Percentiles rank a stretch among this genome's conserved stretches.
Evolutionary conservation across 2,797 vertebrate species (phyloP).

Genomic region (Danio albolineatus): DNA sequence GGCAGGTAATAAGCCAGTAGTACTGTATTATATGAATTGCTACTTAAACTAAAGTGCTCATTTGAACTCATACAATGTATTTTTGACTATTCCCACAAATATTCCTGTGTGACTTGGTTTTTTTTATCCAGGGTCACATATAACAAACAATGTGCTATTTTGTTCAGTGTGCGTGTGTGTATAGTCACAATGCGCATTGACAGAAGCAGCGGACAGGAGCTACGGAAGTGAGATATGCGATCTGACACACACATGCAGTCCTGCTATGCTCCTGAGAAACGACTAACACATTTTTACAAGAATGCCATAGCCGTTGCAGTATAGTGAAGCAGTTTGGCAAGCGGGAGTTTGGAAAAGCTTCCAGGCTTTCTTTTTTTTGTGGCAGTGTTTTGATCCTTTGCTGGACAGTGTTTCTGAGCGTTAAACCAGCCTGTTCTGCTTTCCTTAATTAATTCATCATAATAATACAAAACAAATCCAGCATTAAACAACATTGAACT

Average conservation of each 20-base stretch:
- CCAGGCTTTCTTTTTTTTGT: constrained; percentile 41
- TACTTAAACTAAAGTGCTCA: no score
- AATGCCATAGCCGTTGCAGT: constrained; percentile 55
- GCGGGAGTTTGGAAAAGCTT: constrained; percentile 4
- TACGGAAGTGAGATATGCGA: constrained; percentile 33
- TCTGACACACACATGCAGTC: constrained; percentile 31
- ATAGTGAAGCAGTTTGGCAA: constrained; percentile 31
- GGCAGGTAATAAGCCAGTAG: no score
- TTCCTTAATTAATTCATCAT: background rate
- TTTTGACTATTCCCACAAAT: no score
- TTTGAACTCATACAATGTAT: no score
- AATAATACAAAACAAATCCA: background rate
- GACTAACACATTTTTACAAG: constrained; percentile 53
- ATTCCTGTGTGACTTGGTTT: no score
- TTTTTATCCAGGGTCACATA: no score
- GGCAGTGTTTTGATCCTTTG: constrained; percentile 58
- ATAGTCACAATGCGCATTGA: background rate
- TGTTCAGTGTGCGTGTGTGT: background rate
- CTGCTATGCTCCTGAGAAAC: constrained; percentile 51
- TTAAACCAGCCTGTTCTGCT: constrained; percentile 60
- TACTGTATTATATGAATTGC: no score
- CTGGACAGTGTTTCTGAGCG: constrained; percentile 60
- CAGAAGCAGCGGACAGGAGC: background rate
- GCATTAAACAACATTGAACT: background rate
- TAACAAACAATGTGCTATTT: background rate